These are phyloP conservation scores for Drosophila nasuta DNA, from an alignment of 1,140 invertebrate species.

Conservation along the genomic window DNA sequence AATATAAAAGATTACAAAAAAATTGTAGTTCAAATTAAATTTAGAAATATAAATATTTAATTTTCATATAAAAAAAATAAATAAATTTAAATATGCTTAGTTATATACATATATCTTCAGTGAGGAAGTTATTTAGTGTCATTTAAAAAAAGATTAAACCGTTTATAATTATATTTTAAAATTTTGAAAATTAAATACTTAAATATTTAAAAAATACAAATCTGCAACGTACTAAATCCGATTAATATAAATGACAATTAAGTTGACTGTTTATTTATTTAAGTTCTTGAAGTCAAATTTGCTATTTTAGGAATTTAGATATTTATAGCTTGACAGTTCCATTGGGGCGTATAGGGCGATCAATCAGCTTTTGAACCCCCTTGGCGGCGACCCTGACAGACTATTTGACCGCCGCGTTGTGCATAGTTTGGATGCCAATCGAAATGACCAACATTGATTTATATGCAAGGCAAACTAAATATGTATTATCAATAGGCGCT, in stretches of 20 bases:
- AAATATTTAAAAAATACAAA: no score
- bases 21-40: no score
- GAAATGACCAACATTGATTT: conserved; percentile 79
- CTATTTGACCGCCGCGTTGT: conserved; percentile 22
- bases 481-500: conserved; percentile 71
- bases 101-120: no score
- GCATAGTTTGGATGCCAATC: conserved; percentile 77
- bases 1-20: no score
- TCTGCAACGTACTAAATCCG: not conserved
- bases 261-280: not conserved
- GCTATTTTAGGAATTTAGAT: not conserved
- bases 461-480: conserved; percentile 79
- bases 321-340: not conserved
- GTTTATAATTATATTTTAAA: no score
- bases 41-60: no score
- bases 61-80: no score
- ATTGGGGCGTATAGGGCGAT: not conserved
- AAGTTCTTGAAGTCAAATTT: not conserved
- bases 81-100: no score
- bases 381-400: conserved; percentile 38
- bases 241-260: not conserved
- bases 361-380: conserved; percentile 14
- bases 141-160: no score
- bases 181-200: no score
- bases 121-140: no score